phyloP scores from a whole-genome alignment of 2,888 invertebrate species.

The Thecophora atra region DNA sequence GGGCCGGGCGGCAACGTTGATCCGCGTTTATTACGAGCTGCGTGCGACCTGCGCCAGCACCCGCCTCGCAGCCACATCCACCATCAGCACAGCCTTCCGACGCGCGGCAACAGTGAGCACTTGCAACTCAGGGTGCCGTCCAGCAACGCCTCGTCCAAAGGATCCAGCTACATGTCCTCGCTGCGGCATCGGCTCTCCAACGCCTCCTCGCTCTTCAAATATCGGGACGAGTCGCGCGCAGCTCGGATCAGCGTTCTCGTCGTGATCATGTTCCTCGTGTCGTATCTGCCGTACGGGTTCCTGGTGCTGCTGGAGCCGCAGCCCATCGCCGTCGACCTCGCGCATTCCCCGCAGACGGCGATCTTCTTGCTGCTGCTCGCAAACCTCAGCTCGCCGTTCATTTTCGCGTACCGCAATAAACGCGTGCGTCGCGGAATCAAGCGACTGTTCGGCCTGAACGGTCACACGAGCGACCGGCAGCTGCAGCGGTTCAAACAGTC shows the following conservation, averaged over 20 bases:
- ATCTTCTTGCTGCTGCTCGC: constrained; percentile 65
- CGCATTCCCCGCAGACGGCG: constrained; percentile 61
- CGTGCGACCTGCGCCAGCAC: constrained; percentile 44
- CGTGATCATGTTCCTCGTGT: constrained; percentile 66
- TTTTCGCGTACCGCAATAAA: constrained; percentile 66
- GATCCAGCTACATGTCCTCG: constrained; percentile 72
- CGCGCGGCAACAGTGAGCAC: constrained; percentile 36
- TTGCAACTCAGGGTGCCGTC: constrained; percentile 60
- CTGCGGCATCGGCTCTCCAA: constrained; percentile 84
- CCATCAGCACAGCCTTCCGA: constrained; percentile 26
- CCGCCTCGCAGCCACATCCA: constrained; percentile 42
- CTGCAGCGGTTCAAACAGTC: constrained; percentile 60
- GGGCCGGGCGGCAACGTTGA: constrained; percentile 52
- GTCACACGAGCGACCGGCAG: constrained; percentile 52
- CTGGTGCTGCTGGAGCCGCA: constrained; percentile 63
- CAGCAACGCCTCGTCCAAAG: constrained; percentile 64
- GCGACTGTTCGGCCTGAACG: constrained; percentile 62
- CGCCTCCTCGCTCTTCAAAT: constrained; percentile 83
- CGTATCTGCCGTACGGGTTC: constrained; percentile 65
- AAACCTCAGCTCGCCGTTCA: constrained; percentile 65
- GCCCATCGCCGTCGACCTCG: constrained; percentile 59
- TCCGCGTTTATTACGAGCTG: constrained; percentile 54
- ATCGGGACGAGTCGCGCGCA: constrained; percentile 88
- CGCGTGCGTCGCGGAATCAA: constrained; percentile 66
- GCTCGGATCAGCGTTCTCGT: constrained; percentile 80